phyloP scores from a whole-genome alignment of 2,888 invertebrate genomes.

The Criorhina ranunculi region DNA sequence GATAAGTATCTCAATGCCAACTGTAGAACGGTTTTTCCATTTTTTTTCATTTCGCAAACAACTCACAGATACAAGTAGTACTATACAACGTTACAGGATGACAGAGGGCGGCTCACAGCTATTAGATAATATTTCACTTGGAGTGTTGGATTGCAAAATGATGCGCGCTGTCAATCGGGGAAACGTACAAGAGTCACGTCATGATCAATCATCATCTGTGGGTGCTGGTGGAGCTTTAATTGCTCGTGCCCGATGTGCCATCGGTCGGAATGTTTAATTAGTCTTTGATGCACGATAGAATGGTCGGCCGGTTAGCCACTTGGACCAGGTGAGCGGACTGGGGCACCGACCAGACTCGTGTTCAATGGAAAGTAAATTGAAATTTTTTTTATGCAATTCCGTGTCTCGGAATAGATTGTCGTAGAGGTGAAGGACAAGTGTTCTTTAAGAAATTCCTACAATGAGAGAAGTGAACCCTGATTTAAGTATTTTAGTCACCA shows the following conservation, averaged over 20 bases:
- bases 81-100: not conserved
- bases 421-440: not conserved
- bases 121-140: slow-evolving; percentile 15
- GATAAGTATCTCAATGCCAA: slow-evolving; percentile 47
- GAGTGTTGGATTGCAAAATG: slow-evolving; percentile 9
- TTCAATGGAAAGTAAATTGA: slow-evolving; percentile 20
- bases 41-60: slow-evolving; percentile 26
- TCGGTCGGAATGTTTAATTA: slow-evolving; percentile 18
- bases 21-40: slow-evolving; percentile 16
- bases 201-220: slow-evolving; percentile 6
- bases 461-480: not conserved
- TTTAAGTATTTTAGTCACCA: not conserved
- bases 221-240: slow-evolving; percentile 3
- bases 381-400: slow-evolving; percentile 6
- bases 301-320: not conserved
- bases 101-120: not conserved
- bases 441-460: not conserved
- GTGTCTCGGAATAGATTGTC: slow-evolving; percentile 20
- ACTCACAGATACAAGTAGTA: slow-evolving; percentile 1
- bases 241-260: slow-evolving; percentile 23
- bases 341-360: slow-evolving; percentile 11
- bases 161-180: slow-evolving; percentile 15
- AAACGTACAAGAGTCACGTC: slow-evolving; percentile 15
- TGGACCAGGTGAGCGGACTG: not conserved
- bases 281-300: slow-evolving; percentile 5